These are phyloP conservation scores for Lissocephala sabroskyi DNA, from an alignment of 2,888 invertebrate genomes.

Conservation along the genomic window DNA sequence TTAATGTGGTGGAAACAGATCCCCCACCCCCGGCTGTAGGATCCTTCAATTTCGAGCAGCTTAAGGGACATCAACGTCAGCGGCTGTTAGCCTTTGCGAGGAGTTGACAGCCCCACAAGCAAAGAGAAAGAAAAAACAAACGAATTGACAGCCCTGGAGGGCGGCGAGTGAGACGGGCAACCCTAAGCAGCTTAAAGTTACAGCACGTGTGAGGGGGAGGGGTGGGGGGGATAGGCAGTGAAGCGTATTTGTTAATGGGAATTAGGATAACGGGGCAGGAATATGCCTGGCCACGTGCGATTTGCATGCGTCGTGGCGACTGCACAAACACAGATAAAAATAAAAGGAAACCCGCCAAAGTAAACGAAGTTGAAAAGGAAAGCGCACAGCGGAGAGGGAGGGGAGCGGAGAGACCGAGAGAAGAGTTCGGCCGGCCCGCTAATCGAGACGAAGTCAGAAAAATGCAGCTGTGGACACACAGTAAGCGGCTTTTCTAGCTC, in stretches of 20 bases:
- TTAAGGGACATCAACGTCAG: too few relatives aligned
- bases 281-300: slow-evolving; percentile 21
- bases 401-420: neutral
- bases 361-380: slow-evolving; percentile 19
- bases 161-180: neutral
- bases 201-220: too few relatives aligned
- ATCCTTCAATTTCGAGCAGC: too few relatives aligned
- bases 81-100: too few relatives aligned
- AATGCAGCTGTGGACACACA: slow-evolving; percentile 36
- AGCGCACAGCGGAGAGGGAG: neutral
- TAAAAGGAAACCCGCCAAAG: slow-evolving; percentile 3
- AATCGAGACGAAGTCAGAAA: slow-evolving; percentile 25
- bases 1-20: too few relatives aligned
- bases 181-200: slow-evolving; percentile 50
- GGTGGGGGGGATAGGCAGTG: slow-evolving; percentile 7
- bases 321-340: slow-evolving; percentile 48
- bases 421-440: neutral
- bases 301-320: slow-evolving; percentile 29
- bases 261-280: slow-evolving; percentile 15
- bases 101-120: neutral
- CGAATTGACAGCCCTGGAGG: too few relatives aligned
- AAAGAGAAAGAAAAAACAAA: neutral
- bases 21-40: too few relatives aligned
- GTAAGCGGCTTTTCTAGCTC: slow-evolving; percentile 32
- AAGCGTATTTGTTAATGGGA: slow-evolving; percentile 20